Percentiles rank a stretch among this genome's conserved stretches.
Evolutionary conservation across 2,113 vertebrate species (phyloP).

Genomic region (Peromyscus polionotus): DNA sequence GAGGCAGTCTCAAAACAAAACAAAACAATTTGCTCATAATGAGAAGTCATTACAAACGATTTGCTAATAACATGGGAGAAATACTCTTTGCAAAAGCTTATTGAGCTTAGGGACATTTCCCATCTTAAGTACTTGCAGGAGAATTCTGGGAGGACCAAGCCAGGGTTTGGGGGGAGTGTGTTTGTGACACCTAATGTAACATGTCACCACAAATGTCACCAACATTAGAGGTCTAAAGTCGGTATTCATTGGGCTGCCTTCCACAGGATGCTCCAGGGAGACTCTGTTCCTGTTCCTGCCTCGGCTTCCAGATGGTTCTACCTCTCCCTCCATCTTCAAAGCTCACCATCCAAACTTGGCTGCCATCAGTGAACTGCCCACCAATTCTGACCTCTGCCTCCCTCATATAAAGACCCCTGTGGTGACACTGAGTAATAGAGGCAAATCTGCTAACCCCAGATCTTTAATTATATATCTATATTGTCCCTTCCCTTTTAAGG

Average conservation of each 20-base stretch:
- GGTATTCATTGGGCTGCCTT: neutral
- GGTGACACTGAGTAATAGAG: neutral
- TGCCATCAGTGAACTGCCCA: accelerated
- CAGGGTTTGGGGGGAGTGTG: neutral
- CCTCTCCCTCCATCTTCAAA: no score
- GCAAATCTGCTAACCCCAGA: neutral
- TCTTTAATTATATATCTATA: neutral
- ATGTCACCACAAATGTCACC: accelerated
- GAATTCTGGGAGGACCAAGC: neutral
- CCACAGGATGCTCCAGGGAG: neutral
- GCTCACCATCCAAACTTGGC: neutral
- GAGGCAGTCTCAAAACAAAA: neutral
- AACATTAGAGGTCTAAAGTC: neutral
- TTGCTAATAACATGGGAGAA: accelerated
- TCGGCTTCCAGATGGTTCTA: neutral
- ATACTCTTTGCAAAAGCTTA: neutral
- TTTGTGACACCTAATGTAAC: accelerated
- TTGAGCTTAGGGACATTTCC: no score
- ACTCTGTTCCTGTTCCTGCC: neutral
- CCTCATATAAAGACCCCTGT: neutral
- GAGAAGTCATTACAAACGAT: neutral
- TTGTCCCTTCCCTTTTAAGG: neutral
- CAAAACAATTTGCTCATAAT: neutral
- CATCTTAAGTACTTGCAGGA: neutral
- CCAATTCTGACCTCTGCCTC: neutral